These are phyloP conservation scores for Spermophilus dauricus DNA, from an alignment of 2,113 vertebrate genomes.

Conservation along the genomic window DNA sequence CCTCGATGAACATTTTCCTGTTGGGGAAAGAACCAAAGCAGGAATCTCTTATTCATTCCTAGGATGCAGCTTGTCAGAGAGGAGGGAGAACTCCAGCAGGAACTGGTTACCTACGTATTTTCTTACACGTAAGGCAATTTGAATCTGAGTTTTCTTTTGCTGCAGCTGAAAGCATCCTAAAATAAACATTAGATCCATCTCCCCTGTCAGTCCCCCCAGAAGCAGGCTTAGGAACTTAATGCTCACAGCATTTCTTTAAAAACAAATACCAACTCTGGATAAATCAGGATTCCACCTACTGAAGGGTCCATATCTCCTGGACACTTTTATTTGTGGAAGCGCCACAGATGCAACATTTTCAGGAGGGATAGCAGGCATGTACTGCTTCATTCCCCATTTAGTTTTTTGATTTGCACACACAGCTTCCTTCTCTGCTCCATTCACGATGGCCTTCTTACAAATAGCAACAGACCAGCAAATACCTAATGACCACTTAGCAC, in stretches of 20 bases:
- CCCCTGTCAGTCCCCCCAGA: not conserved
- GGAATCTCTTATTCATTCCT: not conserved
- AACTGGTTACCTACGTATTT: not conserved
- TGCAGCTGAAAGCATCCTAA: constrained; percentile 4
- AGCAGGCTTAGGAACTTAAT: not conserved
- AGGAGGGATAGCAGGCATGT: not conserved
- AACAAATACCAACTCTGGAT: not conserved
- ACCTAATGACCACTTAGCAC: not conserved
- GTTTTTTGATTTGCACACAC: not conserved
- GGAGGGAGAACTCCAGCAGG: not conserved
- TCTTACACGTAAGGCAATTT: not conserved
- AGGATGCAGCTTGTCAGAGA: not conserved
- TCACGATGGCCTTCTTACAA: not conserved
- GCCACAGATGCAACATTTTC: not conserved
- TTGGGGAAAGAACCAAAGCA: not conserved
- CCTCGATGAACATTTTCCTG: not conserved
- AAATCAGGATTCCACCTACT: not conserved
- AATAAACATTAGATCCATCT: not conserved
- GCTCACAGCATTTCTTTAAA: constrained; percentile 6
- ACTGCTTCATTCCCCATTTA: not conserved
- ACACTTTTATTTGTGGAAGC: not conserved
- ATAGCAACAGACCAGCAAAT: not conserved
- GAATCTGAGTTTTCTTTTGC: not conserved
- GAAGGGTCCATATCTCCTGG: not conserved
- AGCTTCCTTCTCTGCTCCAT: not conserved